Base-by-base conservation (phyloP, 2,113 vertebrate genomes). In the Motacilla tschutschensis region DNA sequence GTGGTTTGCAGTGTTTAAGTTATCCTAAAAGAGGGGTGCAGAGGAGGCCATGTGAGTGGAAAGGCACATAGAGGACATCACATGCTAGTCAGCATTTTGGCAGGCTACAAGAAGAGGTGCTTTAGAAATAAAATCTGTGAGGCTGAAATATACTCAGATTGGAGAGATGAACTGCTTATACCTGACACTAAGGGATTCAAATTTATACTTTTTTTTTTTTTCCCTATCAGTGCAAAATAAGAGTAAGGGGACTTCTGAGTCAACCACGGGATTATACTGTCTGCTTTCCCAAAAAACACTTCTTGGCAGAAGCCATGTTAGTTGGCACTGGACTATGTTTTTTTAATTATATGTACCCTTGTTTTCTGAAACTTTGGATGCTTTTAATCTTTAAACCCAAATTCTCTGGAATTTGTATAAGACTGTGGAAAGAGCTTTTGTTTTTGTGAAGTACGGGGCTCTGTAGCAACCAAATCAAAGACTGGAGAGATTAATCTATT, bases 401-500 rank as follows among this genome's bases (percentile, higher is more conserved):
- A 71, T 44, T 63, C 14, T 83, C 29, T 57, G 14, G 21, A 63
- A 73, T 65, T 76, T 51, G 14, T 55, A 21, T 35, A 35, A 71
- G 21, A 54, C 10, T 51, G 22, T 18, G 40, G 47, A 83, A 75
- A 31, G 9, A 72, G 4, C 4, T 14, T 48, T 69, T 57, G 24
- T 12, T 63, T 87, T 77, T 1, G 1, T 26, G 31, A 78, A 75
- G 7, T 41, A 57, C 5, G 1, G 26, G 4, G 31, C 38, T 75
- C 46, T 74, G 43, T 47, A 81, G 18, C 28, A 67, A 54, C 14
- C 15, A 85, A 82, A 84, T 84, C 40, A 58, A 40, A 69, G 9
- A 78, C 66, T 80, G 46, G 67, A 73, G 71, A 65, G 31, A 36
- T 48, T 2, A 71, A 85, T 80, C 26, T 86, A 71, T 79, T 90